A percentile compares a stretch with the other conserved stretches of the same genome.
Evolutionary conservation across 2,888 invertebrate genomes (phyloP).

Genomic region (Zeuzera pyrina): DNA sequence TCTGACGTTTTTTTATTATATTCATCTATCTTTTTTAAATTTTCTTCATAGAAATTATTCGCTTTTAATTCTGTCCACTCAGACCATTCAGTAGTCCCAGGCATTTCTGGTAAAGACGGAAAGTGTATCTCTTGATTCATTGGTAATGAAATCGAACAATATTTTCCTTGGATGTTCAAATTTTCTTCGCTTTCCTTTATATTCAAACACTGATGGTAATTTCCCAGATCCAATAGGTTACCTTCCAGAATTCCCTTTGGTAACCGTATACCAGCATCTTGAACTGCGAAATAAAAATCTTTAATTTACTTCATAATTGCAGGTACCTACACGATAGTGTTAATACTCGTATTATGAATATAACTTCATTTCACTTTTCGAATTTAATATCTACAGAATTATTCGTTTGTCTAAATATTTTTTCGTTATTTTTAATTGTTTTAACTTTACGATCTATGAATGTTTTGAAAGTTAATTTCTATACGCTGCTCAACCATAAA

Average conservation of each 20-base stretch:
- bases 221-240: conserved; percentile 8
- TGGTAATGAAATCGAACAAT: conserved; percentile 7
- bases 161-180: conserved; percentile 10
- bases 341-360: too few relatives aligned
- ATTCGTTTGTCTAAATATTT: too few relatives aligned
- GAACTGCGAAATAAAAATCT: too few relatives aligned
- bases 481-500: too few relatives aligned
- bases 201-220: conserved; percentile 12
- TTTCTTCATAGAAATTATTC: background rate
- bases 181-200: conserved; percentile 4
- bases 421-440: too few relatives aligned
- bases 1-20: background rate
- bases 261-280: conserved; percentile 12
- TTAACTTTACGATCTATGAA: too few relatives aligned
- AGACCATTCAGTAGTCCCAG: background rate
- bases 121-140: background rate
- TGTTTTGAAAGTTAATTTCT: too few relatives aligned
- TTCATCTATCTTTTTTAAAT: background rate
- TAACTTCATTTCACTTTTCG: too few relatives aligned
- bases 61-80: background rate
- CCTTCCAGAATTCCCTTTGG: conserved; percentile 9
- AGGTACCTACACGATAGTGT: too few relatives aligned
- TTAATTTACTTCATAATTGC: too few relatives aligned
- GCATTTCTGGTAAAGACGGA: background rate
- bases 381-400: too few relatives aligned